phyloP scores from a whole-genome alignment of 2,113 vertebrate species.

The Tragelaphus scriptus region DNA sequence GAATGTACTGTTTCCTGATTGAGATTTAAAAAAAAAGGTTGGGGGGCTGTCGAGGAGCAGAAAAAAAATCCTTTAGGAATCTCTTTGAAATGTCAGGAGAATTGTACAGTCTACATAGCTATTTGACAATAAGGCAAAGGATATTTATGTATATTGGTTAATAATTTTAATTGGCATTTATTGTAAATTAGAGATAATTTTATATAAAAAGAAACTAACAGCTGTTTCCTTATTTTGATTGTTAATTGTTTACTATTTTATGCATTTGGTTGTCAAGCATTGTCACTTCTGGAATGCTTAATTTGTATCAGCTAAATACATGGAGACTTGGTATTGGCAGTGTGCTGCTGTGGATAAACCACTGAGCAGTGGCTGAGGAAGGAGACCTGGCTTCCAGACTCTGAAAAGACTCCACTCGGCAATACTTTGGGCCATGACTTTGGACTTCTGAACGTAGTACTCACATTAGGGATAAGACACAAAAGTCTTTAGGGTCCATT shows the following conservation, averaged over 20 bases:
- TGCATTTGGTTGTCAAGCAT: constrained; percentile 71
- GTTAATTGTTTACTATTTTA: constrained; percentile 56
- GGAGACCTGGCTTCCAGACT: not conserved
- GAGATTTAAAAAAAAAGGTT: not conserved
- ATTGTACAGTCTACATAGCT: constrained; percentile 28
- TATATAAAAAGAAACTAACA: constrained; percentile 69
- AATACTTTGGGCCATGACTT: not conserved
- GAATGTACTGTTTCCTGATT: not conserved
- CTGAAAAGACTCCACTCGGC: not conserved
- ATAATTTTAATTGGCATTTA: constrained; percentile 67
- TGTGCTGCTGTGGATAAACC: not conserved
- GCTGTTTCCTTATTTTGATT: constrained; percentile 70
- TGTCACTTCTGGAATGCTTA: constrained; percentile 63
- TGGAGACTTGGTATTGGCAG: not conserved
- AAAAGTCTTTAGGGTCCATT: not conserved
- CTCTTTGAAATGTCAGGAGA: constrained; percentile 44
- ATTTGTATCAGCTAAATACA: constrained; percentile 67
- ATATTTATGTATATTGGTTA: constrained; percentile 62
- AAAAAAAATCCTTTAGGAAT: not conserved
- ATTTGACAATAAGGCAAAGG: constrained; percentile 49
- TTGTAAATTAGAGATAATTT: constrained; percentile 70
- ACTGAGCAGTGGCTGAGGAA: not conserved
- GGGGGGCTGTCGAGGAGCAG: not conserved
- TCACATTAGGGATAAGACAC: not conserved
- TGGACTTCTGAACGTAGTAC: not conserved